Evolutionary conservation across 2,113 vertebrate genomes (phyloP), one percentile per base, ranked within the genome.

Genomic region (Apteryx owenii): DNA sequence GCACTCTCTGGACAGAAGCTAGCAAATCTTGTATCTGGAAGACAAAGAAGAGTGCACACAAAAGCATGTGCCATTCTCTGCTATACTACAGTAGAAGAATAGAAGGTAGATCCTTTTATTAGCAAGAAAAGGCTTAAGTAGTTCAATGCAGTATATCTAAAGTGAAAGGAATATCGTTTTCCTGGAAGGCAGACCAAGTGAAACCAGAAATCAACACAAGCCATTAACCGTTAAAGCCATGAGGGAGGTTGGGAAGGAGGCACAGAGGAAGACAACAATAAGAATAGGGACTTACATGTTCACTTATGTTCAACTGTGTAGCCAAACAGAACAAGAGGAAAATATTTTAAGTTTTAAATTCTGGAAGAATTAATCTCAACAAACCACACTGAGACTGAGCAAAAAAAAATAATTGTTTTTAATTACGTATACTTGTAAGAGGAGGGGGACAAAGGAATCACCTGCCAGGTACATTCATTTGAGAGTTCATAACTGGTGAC

Each of bases 231-330:
- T 33, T 72, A 88, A 90, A 69, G 31, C 13, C 53, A 38, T n/a
- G 8, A 33, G 0, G 0, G 1, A 4, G 46, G 38, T 51, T 36
- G 33, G 46, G 22, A 92, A 5, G 5, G 48, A 50, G 17, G 10
- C 13, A 50, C n/a, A 82, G 16, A 81, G 12, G 13, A 88, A 64
- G 25, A 76, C 26, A 82, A 75, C 15, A 8, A 1, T 18, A 58
- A 48, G 26, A 29, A 9, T 23, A 68, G 75, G 33, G 82, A 70
- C 17, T 54, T 3, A 25, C 26, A 64, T 17, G 44, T 46, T 66
- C 79, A 58, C 10, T 82, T 81, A 51, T 11, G 14, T 53, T 72
- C 28, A 65, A 60, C 10, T 33, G 9, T 70, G 50, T 8, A 65
- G 56, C 16, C 16, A 82, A 85, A 75, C 8, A 12, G 12, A 48